A percentile compares a stretch with the other conserved stretches of the same genome.
Evolutionary conservation across 1,140 invertebrate genomes (phyloP).

Genomic region (Gyrodactylus salaris): DNA sequence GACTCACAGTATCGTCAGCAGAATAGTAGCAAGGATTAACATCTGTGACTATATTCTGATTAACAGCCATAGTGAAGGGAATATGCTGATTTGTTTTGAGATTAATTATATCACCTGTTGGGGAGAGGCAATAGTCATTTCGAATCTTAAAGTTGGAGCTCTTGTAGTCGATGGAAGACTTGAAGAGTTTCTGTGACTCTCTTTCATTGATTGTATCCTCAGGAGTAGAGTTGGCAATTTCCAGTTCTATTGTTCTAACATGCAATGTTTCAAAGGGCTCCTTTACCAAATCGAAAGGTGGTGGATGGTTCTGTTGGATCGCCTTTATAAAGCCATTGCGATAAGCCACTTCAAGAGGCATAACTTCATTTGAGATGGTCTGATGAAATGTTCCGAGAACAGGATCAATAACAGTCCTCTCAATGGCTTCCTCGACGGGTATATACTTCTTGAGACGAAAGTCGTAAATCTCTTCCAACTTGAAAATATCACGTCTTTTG

Average conservation of each 20-base stretch:
- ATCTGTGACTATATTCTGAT: not conserved
- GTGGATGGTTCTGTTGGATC: not conserved
- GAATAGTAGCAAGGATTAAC: not conserved
- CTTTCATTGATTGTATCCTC: not conserved
- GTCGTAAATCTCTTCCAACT: not conserved
- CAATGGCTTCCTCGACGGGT: not conserved
- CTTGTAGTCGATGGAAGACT: not conserved
- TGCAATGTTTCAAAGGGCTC: not conserved
- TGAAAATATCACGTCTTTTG: not conserved
- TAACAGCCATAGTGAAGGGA: not conserved
- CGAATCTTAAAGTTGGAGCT: not conserved
- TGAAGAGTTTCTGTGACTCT: not conserved
- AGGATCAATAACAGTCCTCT: not conserved
- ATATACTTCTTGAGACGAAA: not conserved
- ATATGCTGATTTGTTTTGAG: not conserved
- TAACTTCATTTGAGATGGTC: not conserved
- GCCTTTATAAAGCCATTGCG: not conserved
- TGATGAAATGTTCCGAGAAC: not conserved
- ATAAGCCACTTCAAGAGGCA: not conserved
- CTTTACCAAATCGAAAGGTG: not conserved
- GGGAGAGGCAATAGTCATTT: not conserved
- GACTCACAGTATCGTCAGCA: not conserved
- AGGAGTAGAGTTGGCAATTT: not conserved
- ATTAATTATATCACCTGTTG: not conserved
- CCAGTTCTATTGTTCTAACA: not conserved